Conservation (phyloP, 2,888 invertebrate species). For the Adelognathus sp. region DNA sequence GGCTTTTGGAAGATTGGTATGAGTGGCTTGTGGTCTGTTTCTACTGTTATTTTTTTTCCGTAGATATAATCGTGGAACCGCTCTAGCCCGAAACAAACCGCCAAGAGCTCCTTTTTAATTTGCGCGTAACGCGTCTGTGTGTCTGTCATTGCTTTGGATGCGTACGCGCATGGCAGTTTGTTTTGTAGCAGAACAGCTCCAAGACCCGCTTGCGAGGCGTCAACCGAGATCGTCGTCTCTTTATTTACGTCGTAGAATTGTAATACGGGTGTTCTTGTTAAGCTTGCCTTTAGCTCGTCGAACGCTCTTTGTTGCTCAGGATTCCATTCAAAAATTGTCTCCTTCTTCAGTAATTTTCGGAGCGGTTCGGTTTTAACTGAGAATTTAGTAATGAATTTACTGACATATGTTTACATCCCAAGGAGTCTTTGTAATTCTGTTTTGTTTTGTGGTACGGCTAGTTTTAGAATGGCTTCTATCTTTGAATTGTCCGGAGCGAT, state of each 20-base stretch:
- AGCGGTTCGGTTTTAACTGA: constrained; percentile 57
- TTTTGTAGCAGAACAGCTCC: constrained; percentile 64
- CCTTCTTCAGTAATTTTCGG: constrained; percentile 63
- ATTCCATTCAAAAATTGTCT: constrained; percentile 67
- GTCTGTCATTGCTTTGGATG: constrained; percentile 42
- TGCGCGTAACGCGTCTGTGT: constrained; percentile 53
- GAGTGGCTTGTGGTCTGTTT: constrained; percentile 61
- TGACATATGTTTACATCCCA: constrained; percentile 66
- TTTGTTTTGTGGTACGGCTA: constrained; percentile 49
- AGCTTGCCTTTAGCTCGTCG: constrained; percentile 53
- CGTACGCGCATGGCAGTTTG: constrained; percentile 64
- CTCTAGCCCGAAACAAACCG: constrained; percentile 59
- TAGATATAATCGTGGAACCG: constrained; percentile 59
- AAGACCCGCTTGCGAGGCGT: constrained; percentile 50
- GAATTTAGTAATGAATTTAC: constrained; percentile 67
- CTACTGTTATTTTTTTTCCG: constrained; percentile 55
- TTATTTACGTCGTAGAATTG: constrained; percentile 40
- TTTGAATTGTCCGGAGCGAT: constrained; percentile 57
- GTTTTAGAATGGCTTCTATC: constrained; percentile 60
- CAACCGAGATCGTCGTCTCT: constrained; percentile 40
- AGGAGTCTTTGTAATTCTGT: constrained; percentile 63
- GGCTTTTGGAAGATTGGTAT: constrained; percentile 53
- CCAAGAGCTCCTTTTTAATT: constrained; percentile 62
- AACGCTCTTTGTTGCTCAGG: constrained; percentile 62
- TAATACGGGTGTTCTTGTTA: constrained; percentile 47